Base-by-base conservation (phyloP, 2,797 vertebrate genomes). In the Sebastes matsubarae region DNA sequence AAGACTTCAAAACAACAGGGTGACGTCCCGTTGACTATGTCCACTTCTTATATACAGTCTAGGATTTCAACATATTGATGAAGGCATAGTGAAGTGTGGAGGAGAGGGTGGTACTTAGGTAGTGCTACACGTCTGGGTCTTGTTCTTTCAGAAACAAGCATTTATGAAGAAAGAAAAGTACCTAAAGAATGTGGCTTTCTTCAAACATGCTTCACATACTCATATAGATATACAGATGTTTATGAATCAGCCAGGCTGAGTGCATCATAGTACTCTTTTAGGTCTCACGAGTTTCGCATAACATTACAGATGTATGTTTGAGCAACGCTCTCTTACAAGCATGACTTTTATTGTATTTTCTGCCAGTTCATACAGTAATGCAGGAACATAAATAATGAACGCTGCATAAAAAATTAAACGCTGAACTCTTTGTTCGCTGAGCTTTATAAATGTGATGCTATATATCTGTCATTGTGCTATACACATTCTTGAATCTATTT, bases 341-440 rank as follows among this genome's bases (percentile, higher is more conserved):
- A 46, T n/a, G 42, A 10, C 18, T 77, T 59, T 8, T 25, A 29
- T 34, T 81, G 27, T 30, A 34, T 80, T 79, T 52, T 14, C 30
- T 71, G 27, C 16, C 27, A 27, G 27, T 80, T 73, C 59, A 61
- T 66, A 38, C n/a, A 32, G 10, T 46, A 12, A 20, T 29, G 11
- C 20, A 67, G 50, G 36, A 11, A 42, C 50, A 74, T 84, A 24
- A 76, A 78, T 82, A 80, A 87, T 78, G 2, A 54, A 83, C 10
- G 2, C 9, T 20, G 8, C 5, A 79, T 87, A 0, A 77, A 68
- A 77, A 52, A 76, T 79, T 25, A 22, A 80, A 78, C 27, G 30
- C 12, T 64, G 42, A 63, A 61, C 30, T 68, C 52, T 68, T 61
- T 67, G 52, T 57, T 77, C 68, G 75, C 22, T 69, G 38, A 81